These are phyloP conservation scores for Priocnemis perturbator DNA, from an alignment of 2,888 invertebrate genomes.

Conservation along the genomic window DNA sequence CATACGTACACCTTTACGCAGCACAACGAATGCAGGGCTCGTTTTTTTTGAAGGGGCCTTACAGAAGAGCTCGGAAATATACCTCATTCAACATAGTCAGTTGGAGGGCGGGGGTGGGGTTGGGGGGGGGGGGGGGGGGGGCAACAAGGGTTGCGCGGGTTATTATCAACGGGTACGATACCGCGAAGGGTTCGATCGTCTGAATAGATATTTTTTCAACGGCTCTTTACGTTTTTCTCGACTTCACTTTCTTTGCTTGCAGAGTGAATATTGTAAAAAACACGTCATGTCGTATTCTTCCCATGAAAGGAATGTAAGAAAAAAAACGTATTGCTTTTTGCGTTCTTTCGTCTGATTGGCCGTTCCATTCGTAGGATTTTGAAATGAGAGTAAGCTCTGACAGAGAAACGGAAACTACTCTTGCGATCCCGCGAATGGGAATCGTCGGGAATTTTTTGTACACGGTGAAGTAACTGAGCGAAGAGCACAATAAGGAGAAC, in stretches of 20 bases:
- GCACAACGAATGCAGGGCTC: constrained; percentile 66
- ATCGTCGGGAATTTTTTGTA: too few relatives aligned
- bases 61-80: constrained; percentile 59
- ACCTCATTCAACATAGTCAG: constrained; percentile 52
- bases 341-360: not conserved
- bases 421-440: too few relatives aligned
- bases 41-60: constrained; percentile 42
- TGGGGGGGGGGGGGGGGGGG: too few relatives aligned
- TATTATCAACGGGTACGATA: too few relatives aligned
- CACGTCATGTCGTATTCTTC: not conserved
- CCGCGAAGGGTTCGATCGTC: too few relatives aligned
- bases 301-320: constrained; percentile 9
- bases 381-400: not conserved
- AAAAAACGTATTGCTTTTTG: constrained; percentile 1
- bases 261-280: constrained; percentile 3
- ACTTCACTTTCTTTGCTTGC: too few relatives aligned
- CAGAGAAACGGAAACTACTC: not conserved
- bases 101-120: too few relatives aligned
- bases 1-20: constrained; percentile 55
- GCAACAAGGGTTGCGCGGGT: too few relatives aligned
- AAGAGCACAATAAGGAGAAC: constrained; percentile 17
- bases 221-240: too few relatives aligned
- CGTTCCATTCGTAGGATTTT: not conserved
- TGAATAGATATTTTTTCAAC: too few relatives aligned
- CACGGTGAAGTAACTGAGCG: too few relatives aligned